phyloP scores from a whole-genome alignment of 2,797 vertebrate genomes.

The Chrysocyon brachyurus region DNA sequence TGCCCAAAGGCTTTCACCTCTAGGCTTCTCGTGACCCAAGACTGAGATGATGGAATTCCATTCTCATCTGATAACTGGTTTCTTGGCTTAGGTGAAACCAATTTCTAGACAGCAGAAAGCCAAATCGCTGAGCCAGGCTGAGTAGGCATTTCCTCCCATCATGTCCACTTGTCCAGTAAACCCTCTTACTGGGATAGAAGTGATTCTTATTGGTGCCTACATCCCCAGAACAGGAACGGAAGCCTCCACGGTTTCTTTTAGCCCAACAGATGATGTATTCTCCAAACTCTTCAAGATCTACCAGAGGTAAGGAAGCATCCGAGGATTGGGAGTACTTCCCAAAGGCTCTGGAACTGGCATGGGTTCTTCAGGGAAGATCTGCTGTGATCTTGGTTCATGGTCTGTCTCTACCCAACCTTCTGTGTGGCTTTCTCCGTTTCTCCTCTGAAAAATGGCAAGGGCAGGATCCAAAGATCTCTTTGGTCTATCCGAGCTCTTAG shows the following conservation, averaged over 20 bases:
- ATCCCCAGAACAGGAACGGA: background rate
- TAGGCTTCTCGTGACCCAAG: conserved; percentile 30
- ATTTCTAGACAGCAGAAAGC: conserved; percentile 49
- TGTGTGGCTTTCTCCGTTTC: background rate
- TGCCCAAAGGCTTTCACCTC: conserved; percentile 13
- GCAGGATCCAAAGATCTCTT: background rate
- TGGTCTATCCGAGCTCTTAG: background rate
- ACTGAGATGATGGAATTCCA: background rate
- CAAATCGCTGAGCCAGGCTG: background rate
- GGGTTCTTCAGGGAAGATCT: background rate
- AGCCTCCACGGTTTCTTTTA: background rate
- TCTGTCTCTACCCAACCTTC: background rate
- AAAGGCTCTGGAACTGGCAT: background rate
- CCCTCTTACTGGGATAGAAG: background rate
- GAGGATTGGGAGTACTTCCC: background rate
- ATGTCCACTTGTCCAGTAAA: background rate
- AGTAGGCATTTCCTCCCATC: background rate
- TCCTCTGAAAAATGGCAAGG: background rate
- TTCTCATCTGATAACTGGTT: conserved; percentile 50
- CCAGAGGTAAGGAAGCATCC: background rate
- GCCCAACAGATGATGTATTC: background rate
- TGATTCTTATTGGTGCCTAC: background rate
- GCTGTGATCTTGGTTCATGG: background rate
- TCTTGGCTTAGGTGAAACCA: conserved; percentile 60
- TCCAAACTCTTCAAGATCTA: background rate